A percentile compares a stretch with the other conserved stretches of the same genome.
Evolutionary conservation across 2,888 invertebrate species (phyloP).

Genomic region (Orchesellides sinensis): DNA sequence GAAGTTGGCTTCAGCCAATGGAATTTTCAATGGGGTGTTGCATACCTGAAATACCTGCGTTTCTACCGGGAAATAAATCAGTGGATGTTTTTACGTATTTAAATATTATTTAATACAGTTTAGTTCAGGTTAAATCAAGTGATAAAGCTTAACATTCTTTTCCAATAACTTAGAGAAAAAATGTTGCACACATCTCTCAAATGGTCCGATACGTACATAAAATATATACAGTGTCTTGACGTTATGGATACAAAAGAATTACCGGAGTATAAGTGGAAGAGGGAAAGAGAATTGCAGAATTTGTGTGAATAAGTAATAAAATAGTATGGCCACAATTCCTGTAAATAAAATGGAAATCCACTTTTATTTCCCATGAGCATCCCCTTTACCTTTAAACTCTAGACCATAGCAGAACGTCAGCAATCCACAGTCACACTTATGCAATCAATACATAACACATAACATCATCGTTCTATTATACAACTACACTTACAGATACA

Average conservation of each 20-base stretch:
- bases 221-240: background rate
- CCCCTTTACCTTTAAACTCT: slow-evolving; percentile 6
- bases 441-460: slow-evolving; percentile 44
- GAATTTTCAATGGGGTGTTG: no score
- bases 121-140: background rate
- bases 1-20: no score
- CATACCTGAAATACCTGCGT: no score
- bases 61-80: background rate
- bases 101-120: no score
- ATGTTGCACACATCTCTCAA: background rate
- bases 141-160: background rate
- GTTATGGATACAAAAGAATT: slow-evolving; percentile 22
- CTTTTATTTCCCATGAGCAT: slow-evolving; percentile 62
- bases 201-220: background rate
- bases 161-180: background rate
- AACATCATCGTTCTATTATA: background rate
- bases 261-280: background rate
- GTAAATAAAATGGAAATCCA: slow-evolving; percentile 61
- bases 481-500: no score
- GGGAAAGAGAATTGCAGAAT: slow-evolving; percentile 49
- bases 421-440: slow-evolving; percentile 32
- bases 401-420: slow-evolving; percentile 24
- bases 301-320: slow-evolving; percentile 63
- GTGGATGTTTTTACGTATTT: no score
- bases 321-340: slow-evolving; percentile 60